Conservation (phyloP, 2,113 vertebrate genomes). For the Arenaria interpres region DNA sequence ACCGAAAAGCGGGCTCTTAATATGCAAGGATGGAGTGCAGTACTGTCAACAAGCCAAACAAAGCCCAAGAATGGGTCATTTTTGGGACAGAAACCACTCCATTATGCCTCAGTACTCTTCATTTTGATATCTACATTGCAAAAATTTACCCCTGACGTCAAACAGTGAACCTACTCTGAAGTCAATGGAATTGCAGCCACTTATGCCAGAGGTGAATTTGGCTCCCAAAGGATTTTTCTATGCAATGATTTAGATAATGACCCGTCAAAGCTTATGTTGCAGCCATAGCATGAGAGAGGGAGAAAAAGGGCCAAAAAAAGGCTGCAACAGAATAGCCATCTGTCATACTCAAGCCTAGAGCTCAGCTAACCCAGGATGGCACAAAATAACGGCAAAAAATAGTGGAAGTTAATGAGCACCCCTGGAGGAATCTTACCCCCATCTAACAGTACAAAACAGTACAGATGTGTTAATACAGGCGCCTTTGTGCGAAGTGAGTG, state of each 20-base stretch:
- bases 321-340: background rate
- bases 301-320: constrained; percentile 1
- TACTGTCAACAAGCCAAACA: background rate
- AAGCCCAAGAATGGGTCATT: background rate
- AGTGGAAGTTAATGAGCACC: background rate
- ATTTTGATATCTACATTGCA: constrained; percentile 31
- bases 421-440: background rate
- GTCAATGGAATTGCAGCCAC: constrained; percentile 22
- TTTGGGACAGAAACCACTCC: background rate
- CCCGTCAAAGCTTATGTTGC: background rate
- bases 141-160: constrained; percentile 11
- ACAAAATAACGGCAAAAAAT: background rate
- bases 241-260: constrained; percentile 1
- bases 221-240: constrained; percentile 5
- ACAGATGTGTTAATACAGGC: constrained; percentile 10
- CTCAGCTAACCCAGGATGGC: background rate
- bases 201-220: constrained; percentile 25
- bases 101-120: background rate
- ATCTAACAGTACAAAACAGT: background rate
- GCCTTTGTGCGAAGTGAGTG: constrained; percentile 7
- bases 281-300: background rate
- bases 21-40: background rate
- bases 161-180: constrained; percentile 7
- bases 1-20: background rate
- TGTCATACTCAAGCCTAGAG: background rate